A percentile compares a stretch with the other conserved stretches of the same genome.
Evolutionary conservation across 2,113 vertebrate species (phyloP).

Genomic region (Tangachromis dhanisi): DNA sequence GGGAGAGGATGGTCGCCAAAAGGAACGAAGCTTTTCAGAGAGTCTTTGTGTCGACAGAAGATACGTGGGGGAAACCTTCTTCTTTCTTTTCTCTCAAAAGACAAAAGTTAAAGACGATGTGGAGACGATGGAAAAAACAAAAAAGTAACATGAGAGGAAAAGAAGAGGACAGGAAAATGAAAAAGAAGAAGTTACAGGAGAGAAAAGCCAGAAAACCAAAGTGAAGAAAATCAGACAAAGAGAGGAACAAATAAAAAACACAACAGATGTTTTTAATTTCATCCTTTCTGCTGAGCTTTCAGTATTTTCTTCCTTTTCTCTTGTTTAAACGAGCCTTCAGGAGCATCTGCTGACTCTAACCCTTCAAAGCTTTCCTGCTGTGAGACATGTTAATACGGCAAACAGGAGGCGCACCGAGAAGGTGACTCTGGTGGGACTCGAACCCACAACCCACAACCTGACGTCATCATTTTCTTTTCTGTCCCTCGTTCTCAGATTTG

Average conservation of each 20-base stretch:
- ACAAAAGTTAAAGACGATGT: background rate
- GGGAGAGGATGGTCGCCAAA: background rate
- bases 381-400: fast-evolving
- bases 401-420: background rate
- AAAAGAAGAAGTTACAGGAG: background rate
- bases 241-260: background rate
- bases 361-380: fast-evolving
- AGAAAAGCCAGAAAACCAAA: background rate
- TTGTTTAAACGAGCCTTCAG: background rate
- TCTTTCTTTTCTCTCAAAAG: background rate
- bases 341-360: fast-evolving
- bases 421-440: background rate
- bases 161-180: background rate
- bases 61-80: fast-evolving
- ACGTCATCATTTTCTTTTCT: background rate
- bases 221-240: background rate
- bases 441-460: background rate
- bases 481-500: background rate
- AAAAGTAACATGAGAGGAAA: background rate
- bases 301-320: background rate
- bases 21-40: background rate
- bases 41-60: background rate
- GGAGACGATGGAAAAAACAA: background rate
- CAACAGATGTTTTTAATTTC: background rate
- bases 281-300: background rate